Base-by-base conservation (phyloP, 2,113 vertebrate genomes). In the Pampusana beccarii region DNA sequence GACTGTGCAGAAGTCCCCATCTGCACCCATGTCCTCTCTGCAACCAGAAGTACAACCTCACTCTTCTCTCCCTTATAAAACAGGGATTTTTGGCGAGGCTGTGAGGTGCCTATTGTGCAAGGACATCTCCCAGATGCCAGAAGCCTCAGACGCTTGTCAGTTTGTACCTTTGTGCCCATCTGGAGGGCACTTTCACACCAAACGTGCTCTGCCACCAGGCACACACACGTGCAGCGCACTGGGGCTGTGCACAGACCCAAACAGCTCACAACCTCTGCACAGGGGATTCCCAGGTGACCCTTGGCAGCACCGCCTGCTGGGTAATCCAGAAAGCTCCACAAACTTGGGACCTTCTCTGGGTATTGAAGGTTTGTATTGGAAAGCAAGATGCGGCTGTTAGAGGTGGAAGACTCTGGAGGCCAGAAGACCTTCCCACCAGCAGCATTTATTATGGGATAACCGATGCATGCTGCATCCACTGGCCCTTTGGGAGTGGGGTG, bases 221-320 rank as follows among this genome's bases (percentile, higher is more conserved):
- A 42, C 4, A 2, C 8, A 18, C 3, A 2, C 0, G 2, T 16
- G 54, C 48, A 2, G n/a, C 0, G 16, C 10, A 6, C 13, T 12
- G 6, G 2, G 2, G 6, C 65, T 53, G 9, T 3, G 48, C 40
- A 44, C 15, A 34, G 44, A 20, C 54, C 57, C 20, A 4, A 24
- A 8, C 0, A n/a, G 28, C 36, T 90, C 69, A 40, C 18, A 10
- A 40, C 21, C 10, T 0, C 4, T 10, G 23, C 51, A 33, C 26
- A 16, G 19, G 40, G 25, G 10, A 24, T 42, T 18, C 56, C 16
- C 8, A 8, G 10, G 38, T 13, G 31, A 77, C 20, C 20, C 62
- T 36, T 8, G 51, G 24, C 44, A n/a, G 62, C 2, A 0, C 42
- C 31, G 66, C 13, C 44, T 16, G 79, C 23, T 3, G 2, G 2